phyloP scores from a whole-genome alignment of 2,797 vertebrate species.

The Scolopax rusticola region DNA sequence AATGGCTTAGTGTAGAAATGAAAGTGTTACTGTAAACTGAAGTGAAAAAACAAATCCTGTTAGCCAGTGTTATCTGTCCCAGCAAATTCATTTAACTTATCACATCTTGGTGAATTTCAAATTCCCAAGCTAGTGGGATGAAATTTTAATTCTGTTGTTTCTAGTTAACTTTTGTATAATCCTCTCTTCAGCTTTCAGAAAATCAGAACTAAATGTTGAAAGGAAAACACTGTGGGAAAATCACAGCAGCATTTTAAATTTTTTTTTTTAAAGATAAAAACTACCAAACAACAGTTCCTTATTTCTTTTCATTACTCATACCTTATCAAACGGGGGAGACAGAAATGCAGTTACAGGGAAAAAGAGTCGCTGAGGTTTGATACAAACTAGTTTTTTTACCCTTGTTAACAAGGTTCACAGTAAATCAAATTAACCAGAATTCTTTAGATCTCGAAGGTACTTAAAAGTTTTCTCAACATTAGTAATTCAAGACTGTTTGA shows the following conservation, averaged over 20 bases:
- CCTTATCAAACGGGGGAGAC: not conserved
- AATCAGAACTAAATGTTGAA: not conserved
- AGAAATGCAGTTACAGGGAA: not conserved
- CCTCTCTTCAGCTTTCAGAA: not conserved
- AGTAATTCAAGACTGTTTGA: slow-evolving; percentile 67
- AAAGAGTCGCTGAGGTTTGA: not conserved
- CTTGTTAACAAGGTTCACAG: not conserved
- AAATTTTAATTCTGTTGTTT: not conserved
- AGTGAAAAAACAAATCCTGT: not conserved
- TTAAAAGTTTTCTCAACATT: slow-evolving; percentile 62
- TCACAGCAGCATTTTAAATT: not conserved
- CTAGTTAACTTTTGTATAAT: not conserved
- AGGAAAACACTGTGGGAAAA: not conserved
- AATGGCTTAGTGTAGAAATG: not conserved
- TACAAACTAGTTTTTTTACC: not conserved
- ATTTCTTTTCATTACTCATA: not conserved
- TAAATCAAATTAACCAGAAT: slow-evolving; percentile 5
- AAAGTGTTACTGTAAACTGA: not conserved
- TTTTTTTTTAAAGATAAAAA: not conserved
- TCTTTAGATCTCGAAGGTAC: slow-evolving; percentile 2
- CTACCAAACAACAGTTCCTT: not conserved
- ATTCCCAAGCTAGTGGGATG: not conserved
- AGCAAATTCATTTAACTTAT: not conserved
- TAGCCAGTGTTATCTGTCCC: not conserved
- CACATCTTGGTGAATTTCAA: not conserved